Percentiles rank a stretch among this genome's conserved stretches.
phyloP scores from a whole-genome alignment of 2,113 vertebrate genomes.

The Excalfactoria chinensis region DNA sequence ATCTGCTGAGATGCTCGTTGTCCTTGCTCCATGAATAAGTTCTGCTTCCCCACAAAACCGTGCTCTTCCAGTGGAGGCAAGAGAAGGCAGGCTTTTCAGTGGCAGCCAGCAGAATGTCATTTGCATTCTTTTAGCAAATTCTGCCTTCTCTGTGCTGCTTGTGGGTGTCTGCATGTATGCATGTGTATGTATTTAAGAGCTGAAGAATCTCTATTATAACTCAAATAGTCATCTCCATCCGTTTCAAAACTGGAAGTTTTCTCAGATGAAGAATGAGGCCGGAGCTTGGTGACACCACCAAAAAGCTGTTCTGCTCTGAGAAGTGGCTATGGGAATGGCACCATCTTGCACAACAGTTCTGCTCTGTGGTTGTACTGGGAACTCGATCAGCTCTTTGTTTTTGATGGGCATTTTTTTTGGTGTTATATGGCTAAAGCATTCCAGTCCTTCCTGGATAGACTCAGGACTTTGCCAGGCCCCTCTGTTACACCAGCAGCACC shows the following conservation, averaged over 20 bases:
- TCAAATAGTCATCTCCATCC: background rate
- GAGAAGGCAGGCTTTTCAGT: background rate
- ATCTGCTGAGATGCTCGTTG: conserved; percentile 22
- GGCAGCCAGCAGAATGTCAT: conserved; percentile 27
- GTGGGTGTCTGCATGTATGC: background rate
- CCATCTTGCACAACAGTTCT: background rate
- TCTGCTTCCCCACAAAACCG: background rate
- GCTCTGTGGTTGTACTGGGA: background rate
- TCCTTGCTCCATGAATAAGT: background rate
- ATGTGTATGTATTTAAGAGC: background rate
- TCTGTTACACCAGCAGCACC: background rate
- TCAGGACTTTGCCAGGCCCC: background rate
- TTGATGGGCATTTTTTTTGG: background rate
- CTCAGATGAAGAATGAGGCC: background rate
- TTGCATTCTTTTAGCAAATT: background rate
- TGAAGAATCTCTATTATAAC: background rate
- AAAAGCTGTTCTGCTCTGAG: background rate
- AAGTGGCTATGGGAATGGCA: background rate
- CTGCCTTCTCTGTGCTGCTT: background rate
- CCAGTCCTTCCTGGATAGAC: background rate
- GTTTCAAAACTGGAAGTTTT: background rate
- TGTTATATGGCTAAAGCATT: background rate
- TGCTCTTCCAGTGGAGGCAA: background rate
- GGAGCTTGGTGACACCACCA: background rate
- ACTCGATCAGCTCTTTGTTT: background rate